Evolutionary conservation across 2,113 vertebrate species (phyloP).

Genomic region (Diadophis punctatus): DNA sequence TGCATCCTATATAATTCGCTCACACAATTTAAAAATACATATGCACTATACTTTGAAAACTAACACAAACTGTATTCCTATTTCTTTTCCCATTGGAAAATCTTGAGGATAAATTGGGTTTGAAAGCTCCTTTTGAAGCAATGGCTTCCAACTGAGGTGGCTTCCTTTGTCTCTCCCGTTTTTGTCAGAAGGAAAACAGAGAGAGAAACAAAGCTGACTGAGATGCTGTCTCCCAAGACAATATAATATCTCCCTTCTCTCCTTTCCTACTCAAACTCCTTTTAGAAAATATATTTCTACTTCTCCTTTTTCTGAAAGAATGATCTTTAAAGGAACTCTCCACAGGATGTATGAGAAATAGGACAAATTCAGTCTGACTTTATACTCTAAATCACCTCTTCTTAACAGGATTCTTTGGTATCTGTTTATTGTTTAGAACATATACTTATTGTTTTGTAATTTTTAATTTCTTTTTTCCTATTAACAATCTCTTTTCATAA

Average conservation of each 20-base stretch:
- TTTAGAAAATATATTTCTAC: not conserved
- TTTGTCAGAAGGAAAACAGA: not conserved
- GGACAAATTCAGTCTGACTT: not conserved
- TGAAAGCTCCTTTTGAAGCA: not conserved
- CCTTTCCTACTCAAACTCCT: not conserved
- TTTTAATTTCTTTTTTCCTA: not conserved
- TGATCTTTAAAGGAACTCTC: not conserved
- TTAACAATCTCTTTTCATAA: not conserved
- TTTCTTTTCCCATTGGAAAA: not conserved
- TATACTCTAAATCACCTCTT: not conserved
- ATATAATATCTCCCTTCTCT: not conserved
- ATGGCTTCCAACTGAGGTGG: not conserved
- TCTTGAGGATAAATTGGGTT: not conserved
- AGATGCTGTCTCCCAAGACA: not conserved
- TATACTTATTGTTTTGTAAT: not conserved
- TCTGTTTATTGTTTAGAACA: not conserved
- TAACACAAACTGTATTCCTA: not conserved
- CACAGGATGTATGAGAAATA: not conserved
- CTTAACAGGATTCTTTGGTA: not conserved
- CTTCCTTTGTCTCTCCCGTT: not conserved
- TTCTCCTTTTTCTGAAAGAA: not conserved
- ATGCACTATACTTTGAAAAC: not conserved
- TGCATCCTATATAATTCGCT: not conserved
- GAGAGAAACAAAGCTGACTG: not conserved
- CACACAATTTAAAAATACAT: not conserved